Conservation (phyloP, 23 tunicate genomes). For the Trididemnum clinides region DNA sequence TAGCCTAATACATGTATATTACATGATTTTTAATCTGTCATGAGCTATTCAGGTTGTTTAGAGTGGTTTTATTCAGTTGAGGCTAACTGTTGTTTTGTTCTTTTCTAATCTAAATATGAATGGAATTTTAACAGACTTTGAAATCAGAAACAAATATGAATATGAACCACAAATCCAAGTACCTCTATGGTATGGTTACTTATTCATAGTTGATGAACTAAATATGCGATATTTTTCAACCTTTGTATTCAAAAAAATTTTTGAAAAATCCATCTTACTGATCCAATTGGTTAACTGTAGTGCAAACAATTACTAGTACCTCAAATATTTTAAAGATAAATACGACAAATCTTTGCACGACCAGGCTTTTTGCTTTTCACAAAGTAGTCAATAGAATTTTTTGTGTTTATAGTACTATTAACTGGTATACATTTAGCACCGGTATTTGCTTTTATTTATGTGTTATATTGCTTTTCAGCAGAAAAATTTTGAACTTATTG, state of each 20-base stretch:
- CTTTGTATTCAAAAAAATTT: too few relatives aligned
- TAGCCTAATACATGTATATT: too few relatives aligned
- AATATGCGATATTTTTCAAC: too few relatives aligned
- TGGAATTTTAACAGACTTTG: not conserved
- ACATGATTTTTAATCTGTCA: not conserved
- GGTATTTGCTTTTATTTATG: not conserved
- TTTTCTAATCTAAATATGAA: not conserved
- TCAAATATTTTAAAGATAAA: too few relatives aligned
- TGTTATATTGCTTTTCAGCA: slow-evolving; percentile 11
- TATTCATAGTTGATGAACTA: too few relatives aligned
- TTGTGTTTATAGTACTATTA: not conserved
- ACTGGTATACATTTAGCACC: not conserved
- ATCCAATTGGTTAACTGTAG: not conserved
- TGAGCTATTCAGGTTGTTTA: not conserved
- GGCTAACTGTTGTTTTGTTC: not conserved
- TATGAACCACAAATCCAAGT: not conserved
- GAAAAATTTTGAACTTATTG: not conserved
- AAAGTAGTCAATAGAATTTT: too few relatives aligned
- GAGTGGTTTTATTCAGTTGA: not conserved
- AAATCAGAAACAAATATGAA: not conserved
- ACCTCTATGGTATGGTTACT: not conserved
- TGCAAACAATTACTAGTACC: too few relatives aligned
- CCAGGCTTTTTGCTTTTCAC: too few relatives aligned
- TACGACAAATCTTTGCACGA: too few relatives aligned
- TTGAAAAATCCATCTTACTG: too few relatives aligned